These are phyloP conservation scores for Dicrurus megarhynchus DNA, from an alignment of 2,113 vertebrate genomes.

Conservation along the genomic window DNA sequence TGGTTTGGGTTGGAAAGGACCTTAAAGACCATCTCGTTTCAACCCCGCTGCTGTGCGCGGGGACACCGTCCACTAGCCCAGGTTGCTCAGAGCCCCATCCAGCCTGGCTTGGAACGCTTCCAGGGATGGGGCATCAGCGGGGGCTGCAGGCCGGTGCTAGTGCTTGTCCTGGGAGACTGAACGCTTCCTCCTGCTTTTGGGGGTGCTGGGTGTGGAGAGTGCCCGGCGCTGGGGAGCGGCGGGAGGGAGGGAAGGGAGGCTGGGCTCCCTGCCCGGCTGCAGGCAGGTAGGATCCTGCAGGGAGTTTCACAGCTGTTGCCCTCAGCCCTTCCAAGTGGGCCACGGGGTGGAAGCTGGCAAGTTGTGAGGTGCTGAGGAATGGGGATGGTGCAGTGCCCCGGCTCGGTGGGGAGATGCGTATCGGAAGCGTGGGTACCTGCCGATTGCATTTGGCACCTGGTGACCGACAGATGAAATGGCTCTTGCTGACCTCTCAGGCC, in stretches of 20 bases:
- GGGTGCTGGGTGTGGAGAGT: not conserved
- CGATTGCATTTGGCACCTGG: not conserved
- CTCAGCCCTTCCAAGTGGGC: not conserved
- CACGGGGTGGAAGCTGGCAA: not conserved
- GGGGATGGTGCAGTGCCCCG: not conserved
- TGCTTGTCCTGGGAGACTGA: rapidly evolving
- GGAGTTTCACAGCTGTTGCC: not conserved
- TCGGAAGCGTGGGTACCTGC: not conserved
- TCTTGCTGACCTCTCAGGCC: not conserved
- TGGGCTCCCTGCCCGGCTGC: not conserved
- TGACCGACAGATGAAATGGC: not conserved
- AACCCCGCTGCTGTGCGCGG: rapidly evolving
- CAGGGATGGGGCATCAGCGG: not conserved
- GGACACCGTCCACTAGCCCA: too few species aligned
- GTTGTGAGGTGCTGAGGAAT: not conserved
- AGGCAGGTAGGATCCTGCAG: not conserved
- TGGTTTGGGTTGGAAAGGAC: not conserved
- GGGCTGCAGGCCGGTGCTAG: rapidly evolving
- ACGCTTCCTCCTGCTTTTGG: rapidly evolving
- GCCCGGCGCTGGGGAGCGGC: not conserved
- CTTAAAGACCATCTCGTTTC: rapidly evolving
- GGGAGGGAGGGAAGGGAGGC: not conserved
- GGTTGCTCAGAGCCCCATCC: rapidly evolving
- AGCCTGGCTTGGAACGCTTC: not conserved
- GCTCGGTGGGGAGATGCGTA: not conserved